Base-by-base conservation (phyloP, 2,888 invertebrate genomes). In the Stenodema calcarata region DNA sequence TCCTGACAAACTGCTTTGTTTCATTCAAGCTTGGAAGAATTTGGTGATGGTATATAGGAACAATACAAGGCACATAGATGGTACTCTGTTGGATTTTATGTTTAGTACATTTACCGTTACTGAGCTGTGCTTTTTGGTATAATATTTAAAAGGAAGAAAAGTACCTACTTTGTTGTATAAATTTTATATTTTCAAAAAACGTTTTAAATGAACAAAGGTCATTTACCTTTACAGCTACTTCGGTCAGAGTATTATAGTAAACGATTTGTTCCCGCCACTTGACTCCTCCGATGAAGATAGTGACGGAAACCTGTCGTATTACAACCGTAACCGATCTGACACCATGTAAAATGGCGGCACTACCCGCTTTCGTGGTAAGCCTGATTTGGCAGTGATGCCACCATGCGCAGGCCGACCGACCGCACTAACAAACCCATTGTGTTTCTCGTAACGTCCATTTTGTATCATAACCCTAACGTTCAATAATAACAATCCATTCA, bases 161-260 rank as follows among this genome's bases (percentile, higher is more conserved):
- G 7, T n/a, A n/a, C n/a, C 35, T 35, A 35, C 2, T 35, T 7
- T 7, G 35, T 35, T 35, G 7, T 35, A n/a, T n/a, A n/a, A 35
- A 35, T 35, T 35, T 2, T 35, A 7, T 35, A 35, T 35, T 35
- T 7, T 7, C n/a, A n/a, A n/a, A 35, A 35, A 35, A 35, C 7
- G 7, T 35, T 35, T 35, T 4, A 35, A 2, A 35, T 35, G 35
- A 50, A 50, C 23, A 27, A 27, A 44, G 30, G 50, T 30, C 16
- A 14, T 81, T 87, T 87, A 76, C 54, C 86, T 88, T 88, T 88
- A 92, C 95, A 97, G 97, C 93, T 97, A 97, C 94, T 93, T 95
- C 93, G 96, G 96, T 93, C 97, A 97, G 93, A 96, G 96, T 93
- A 94, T 95, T 94, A 95, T 95, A 93, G 96, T 97, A 93, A 96